Evolutionary conservation across 2,113 vertebrate species (phyloP), one percentile per base, ranked within the genome.

Genomic region (Bos indicus): DNA sequence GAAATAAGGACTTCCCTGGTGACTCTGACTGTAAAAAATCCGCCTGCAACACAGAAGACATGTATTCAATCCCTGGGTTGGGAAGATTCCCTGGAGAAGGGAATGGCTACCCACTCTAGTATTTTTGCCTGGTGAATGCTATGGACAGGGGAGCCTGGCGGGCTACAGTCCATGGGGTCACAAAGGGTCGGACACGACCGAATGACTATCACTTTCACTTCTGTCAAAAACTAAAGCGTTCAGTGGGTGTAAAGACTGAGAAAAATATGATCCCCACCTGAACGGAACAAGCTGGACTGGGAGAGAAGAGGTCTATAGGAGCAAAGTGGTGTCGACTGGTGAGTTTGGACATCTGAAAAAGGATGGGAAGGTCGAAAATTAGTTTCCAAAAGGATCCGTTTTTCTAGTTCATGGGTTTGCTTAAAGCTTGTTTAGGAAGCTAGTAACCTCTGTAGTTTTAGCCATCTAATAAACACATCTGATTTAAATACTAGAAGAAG

Each of bases 381-480:
- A 67, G 25, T 13, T 60, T 43, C 33, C 36, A 56, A 26, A 43
- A 88, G 19, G 3, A 57, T 17, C 57, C 10, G 14, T 52, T 54
- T 85, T 90, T 88, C n/a, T 78, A 13, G 43, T 56, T 88, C 40
- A 67, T 17, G 36, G 11, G 4, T 51, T 67, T 92, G 28, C 16
- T 19, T 14, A 90, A 7, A 11, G 3, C 13, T 67, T 64, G 19
- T 90, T 97, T 74, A 40, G 9, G 93, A 91, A 88, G 93, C 16
- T 25, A 64, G 54, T 71, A 85, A 71, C 6, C 4, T 71, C 57
- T 92, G 11, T 92, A 43, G 28, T 57, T 92, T 85, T 40, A 96
- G 15, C 17, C 60, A 92, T 46, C 92, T 82, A 88, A 86, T 26
- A 96, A 94, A 82, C 36, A 82, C 9, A 7, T 19, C 33, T 80